Evolutionary conservation across 37 sponge, comb jelly and placozoan genomes (phyloP), one percentile per base, ranked within the genome.

Genomic region (Diacarnus erythraeanus): DNA sequence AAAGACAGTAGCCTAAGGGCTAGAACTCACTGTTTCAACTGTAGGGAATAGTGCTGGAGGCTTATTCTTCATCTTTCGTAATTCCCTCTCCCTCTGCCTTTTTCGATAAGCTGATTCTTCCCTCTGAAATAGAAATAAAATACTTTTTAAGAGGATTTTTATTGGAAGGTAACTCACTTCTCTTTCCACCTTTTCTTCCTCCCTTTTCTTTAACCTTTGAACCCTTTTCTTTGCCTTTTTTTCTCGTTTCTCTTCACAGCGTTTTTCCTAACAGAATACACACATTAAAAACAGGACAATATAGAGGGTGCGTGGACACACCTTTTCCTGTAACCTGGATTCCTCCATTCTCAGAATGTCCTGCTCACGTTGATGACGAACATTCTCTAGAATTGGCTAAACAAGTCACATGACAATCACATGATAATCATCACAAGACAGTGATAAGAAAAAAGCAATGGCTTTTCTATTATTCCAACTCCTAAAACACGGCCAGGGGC

Each of bases 221-320:
- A 83, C 84, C 33, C 74, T 85, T 80, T 89, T 89, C n/a, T 72
- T 58, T 51, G 90, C 86, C 72, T 89, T 93, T 60, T 93, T 93
- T 72, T 88, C 87, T 15, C 81, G 77, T 66, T 86, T 88, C 41
- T 89, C 94, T 42, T 93, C 90, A 42, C 80, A 34, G 27, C 81
- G 80, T 29, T 76, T 69, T 57, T 86, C 83, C 91, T 90, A 81
- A 21, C 40, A 36, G 38, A 8, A 77, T 39, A 76, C 61, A 76
- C 60, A 57, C 12, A 6, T 15, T 61, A 76, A 42, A 64, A 4
- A 36, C 78, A 77, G 26, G 39, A 23, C 38, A 5, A n/a, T 4
- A 42, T 3, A 64, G n/a, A 17, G 34, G 57, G 30, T 22, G 5
- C 10, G 2, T 71, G 18, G 10, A 35, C 68, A 64, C 68, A 77